phyloP scores from a whole-genome alignment of 2,113 vertebrate genomes.

The Pseudorectes ferrugineus region DNA sequence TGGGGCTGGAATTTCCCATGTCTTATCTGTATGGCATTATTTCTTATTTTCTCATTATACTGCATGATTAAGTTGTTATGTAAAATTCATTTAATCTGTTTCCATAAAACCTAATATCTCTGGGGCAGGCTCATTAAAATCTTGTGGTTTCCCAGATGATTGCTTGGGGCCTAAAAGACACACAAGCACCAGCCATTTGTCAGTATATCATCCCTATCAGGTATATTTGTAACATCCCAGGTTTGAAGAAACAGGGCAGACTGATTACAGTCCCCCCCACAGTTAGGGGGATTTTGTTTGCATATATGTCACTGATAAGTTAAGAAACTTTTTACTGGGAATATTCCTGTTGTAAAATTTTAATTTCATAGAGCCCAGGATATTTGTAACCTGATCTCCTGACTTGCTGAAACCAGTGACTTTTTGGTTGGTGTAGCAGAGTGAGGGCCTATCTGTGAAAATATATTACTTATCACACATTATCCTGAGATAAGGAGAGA shows the following conservation, averaged over 20 bases:
- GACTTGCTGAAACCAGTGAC: not conserved
- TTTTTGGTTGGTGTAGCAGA: not conserved
- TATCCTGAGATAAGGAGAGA: not conserved
- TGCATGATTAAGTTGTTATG: conserved; percentile 1
- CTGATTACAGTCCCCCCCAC: not conserved
- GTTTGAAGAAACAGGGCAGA: not conserved
- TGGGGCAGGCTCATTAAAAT: not conserved
- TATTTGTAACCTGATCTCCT: not conserved
- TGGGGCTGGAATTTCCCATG: conserved; percentile 44
- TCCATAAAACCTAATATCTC: conserved; percentile 7
- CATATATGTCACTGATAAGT: not conserved
- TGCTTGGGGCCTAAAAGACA: not conserved
- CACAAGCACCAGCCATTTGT: not conserved
- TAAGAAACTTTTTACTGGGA: not conserved
- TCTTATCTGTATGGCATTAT: not conserved
- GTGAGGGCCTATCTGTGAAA: not conserved
- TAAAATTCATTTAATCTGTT: conserved; percentile 17
- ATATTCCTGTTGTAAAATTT: not conserved
- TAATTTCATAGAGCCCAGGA: not conserved
- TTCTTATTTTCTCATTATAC: conserved; percentile 12
- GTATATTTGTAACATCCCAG: not conserved
- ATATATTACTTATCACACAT: not conserved
- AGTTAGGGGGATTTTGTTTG: not conserved
- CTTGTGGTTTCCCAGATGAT: not conserved
- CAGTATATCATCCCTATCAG: not conserved